Evolutionary conservation across 2,113 vertebrate species (phyloP).

Genomic region (Uropsilus gracilis): DNA sequence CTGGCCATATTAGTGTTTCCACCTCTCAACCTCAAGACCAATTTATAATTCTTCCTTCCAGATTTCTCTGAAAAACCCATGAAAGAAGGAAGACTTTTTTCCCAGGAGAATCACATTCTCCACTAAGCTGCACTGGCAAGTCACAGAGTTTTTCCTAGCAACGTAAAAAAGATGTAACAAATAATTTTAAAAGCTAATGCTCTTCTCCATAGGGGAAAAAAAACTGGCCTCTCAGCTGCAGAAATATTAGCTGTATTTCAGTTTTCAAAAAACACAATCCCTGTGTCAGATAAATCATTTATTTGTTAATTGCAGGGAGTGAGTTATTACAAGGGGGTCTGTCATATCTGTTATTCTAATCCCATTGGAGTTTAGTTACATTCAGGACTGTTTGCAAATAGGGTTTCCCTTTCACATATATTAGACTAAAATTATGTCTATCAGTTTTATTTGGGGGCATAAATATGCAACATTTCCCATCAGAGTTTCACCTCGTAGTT

Average conservation of each 20-base stretch:
- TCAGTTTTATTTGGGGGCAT: conserved; percentile 46
- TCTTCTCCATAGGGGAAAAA: not conserved
- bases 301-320: not conserved
- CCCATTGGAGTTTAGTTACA: not conserved
- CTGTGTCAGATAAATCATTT: conserved; percentile 37
- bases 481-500: not conserved
- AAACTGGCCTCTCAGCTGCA: not conserved
- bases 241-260: conserved; percentile 52
- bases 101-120: not conserved
- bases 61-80: not conserved
- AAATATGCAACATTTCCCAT: conserved; percentile 20
- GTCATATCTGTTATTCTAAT: conserved; percentile 18
- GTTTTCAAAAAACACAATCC: conserved; percentile 39
- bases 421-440: conserved; percentile 49
- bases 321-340: conserved; percentile 37
- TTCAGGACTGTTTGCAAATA: conserved; percentile 16
- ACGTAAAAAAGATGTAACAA: conserved; percentile 43
- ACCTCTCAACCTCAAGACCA: not conserved
- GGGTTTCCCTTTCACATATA: conserved; percentile 56
- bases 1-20: not conserved
- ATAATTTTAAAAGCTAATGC: not conserved
- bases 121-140: not conserved
- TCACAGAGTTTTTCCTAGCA: conserved; percentile 5
- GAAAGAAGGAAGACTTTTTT: not conserved
- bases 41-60: not conserved